Percentiles rank a stretch among this genome's conserved stretches.
Evolutionary conservation across 2,888 invertebrate genomes (phyloP).

Genomic region (Megamerina dolium): DNA sequence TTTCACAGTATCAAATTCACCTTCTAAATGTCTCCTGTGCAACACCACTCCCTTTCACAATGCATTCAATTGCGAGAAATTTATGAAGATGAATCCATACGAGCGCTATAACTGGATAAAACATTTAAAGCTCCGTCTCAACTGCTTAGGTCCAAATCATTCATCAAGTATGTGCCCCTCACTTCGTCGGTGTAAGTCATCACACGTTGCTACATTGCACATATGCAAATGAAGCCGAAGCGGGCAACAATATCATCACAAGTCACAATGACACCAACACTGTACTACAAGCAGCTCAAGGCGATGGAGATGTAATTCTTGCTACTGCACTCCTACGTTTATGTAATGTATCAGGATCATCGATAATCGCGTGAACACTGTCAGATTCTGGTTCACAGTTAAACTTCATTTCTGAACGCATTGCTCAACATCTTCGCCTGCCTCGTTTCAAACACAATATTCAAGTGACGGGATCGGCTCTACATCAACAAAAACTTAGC

Average conservation of each 20-base stretch:
- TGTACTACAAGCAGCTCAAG: not conserved
- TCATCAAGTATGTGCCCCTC: no score
- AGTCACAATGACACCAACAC: no score
- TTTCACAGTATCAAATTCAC: not conserved
- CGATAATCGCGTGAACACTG: not conserved
- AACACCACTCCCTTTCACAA: not conserved
- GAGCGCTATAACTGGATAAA: not conserved
- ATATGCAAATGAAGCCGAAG: no score
- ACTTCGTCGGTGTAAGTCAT: slow-evolving; percentile 1
- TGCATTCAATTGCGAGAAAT: not conserved
- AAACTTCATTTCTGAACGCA: slow-evolving; percentile 2
- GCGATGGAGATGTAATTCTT: not conserved
- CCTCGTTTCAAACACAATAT: not conserved
- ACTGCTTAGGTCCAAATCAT: not conserved
- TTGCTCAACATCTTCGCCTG: slow-evolving; percentile 1
- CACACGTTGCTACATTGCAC: slow-evolving; percentile 1
- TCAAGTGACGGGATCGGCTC: slow-evolving; percentile 1
- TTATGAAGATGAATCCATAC: not conserved
- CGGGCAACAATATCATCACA: no score
- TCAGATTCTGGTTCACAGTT: slow-evolving; percentile 2
- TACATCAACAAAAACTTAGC: not conserved
- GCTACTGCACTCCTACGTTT: not conserved
- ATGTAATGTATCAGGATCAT: not conserved
- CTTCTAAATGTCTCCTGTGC: no score
- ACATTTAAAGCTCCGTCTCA: not conserved